Percentiles rank a stretch among this genome's conserved stretches.
phyloP scores from a whole-genome alignment of 2,113 vertebrate genomes.

The Meriones unguiculatus region DNA sequence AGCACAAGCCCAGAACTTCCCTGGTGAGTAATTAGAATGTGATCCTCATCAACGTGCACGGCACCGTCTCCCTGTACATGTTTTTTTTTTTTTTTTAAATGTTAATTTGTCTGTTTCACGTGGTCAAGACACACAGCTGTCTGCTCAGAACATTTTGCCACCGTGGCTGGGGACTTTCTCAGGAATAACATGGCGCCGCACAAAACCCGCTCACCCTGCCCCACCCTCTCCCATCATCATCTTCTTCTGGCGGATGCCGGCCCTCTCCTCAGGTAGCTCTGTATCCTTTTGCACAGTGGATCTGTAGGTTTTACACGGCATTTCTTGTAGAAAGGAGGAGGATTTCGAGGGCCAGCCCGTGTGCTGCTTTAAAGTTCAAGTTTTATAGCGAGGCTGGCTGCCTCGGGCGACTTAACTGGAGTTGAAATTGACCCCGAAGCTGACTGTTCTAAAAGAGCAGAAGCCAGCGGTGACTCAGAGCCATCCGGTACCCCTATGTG shows the following conservation, averaged over 20 bases:
- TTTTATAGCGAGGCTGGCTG: background rate
- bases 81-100: background rate
- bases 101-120: conserved; percentile 8
- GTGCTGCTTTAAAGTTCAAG: conserved; percentile 26
- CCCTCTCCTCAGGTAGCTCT: background rate
- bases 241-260: background rate
- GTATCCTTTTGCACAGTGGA: background rate
- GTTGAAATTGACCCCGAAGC: conserved; percentile 33
- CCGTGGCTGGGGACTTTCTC: background rate
- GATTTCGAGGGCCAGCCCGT: background rate
- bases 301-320: background rate
- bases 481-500: conserved; percentile 61
- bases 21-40: conserved; percentile 3
- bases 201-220: background rate
- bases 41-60: background rate
- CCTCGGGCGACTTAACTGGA: conserved; percentile 32
- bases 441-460: conserved; percentile 24
- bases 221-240: background rate
- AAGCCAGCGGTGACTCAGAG: conserved; percentile 50
- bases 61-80: background rate
- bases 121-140: background rate
- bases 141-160: background rate
- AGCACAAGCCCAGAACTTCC: background rate
- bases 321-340: background rate
- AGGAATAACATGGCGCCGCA: background rate